Evolutionary conservation across 2,888 invertebrate species (phyloP), one percentile per base, ranked within the genome.

Genomic region (Ellobium chinense): DNA sequence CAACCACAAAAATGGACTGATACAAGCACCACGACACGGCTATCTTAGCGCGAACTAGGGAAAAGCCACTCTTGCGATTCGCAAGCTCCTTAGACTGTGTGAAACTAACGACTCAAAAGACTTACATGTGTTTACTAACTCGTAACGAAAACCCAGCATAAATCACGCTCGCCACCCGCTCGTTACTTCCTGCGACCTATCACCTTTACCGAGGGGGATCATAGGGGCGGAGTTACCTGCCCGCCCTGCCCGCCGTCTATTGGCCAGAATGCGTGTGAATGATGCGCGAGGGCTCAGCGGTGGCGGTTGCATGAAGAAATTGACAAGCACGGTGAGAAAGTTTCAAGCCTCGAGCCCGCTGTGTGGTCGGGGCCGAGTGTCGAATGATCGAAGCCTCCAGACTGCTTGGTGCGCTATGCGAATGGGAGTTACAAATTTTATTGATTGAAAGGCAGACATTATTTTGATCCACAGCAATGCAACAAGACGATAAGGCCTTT

Each of bases 141-240:
- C 70, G 69, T 37, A 36, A 21, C 56, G 39, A 60, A 58, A 27
- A 37, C 37, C 62, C 34, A 54, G 72, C 78, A 78, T 70, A 78
- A 78, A 78, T 72, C 78, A 68, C 78, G 24, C 58, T 70, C 78
- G 78, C 46, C 78, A 78, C 54, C 70, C 70, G 60, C 70, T 78
- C 72, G 78, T 60, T 78, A 78, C 70, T 46, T 70, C 68, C 78
- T 63, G 68, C 78, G 54, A 70, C 78, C 78, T 70, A 78, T 78
- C 78, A 78, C 37, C 62, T 63, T 24, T 24, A 60, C 39, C 39
- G 68, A 31, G 24, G 46, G 54, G 31, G 39, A 56, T 21, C 4
- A 54, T 34, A 39, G 72, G 60, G 63, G 66, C 54, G 56, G 70
- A n/a, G 37, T 37, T 46, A 31, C 12, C 14, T 14, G 14, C 1